phyloP scores from a whole-genome alignment of 2,888 invertebrate species.

The Drosophila borealis region DNA sequence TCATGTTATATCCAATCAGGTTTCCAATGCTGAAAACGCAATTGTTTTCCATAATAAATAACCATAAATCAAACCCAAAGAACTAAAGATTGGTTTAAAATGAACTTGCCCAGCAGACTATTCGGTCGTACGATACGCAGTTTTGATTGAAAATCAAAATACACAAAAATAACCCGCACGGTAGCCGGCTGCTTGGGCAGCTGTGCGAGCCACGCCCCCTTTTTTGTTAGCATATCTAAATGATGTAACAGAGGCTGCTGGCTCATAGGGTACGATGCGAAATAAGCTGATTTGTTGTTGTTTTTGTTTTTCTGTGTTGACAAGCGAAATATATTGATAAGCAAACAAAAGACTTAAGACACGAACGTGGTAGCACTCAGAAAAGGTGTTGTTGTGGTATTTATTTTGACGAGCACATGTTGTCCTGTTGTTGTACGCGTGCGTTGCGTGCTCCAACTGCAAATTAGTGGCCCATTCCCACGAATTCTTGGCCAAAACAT shows the following conservation, averaged over 20 bases:
- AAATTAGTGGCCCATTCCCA: slow-evolving; percentile 55
- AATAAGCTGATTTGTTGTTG: slow-evolving; percentile 9
- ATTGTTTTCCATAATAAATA: slow-evolving; percentile 20
- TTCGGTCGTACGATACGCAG: slow-evolving; percentile 13
- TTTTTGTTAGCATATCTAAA: not conserved
- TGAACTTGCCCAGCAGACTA: slow-evolving; percentile 36
- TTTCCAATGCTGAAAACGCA: slow-evolving; percentile 37
- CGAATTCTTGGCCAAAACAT: slow-evolving; percentile 37
- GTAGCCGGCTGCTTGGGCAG: slow-evolving; percentile 10
- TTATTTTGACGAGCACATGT: slow-evolving; percentile 13
- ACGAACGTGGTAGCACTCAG: slow-evolving; percentile 45
- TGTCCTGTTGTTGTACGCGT: slow-evolving; percentile 32
- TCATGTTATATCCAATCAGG: slow-evolving; percentile 32
- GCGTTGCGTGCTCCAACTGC: slow-evolving; percentile 44
- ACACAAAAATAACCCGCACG: not conserved
- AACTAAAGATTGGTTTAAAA: slow-evolving; percentile 24
- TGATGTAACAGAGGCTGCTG: slow-evolving; percentile 24
- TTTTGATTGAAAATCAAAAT: slow-evolving; percentile 35
- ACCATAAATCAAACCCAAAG: slow-evolving; percentile 31
- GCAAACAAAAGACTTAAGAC: slow-evolving; percentile 70
- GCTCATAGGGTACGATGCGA: not conserved
- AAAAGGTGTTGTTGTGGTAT: slow-evolving; percentile 10
- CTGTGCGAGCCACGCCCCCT: slow-evolving; percentile 6
- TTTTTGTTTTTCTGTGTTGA: slow-evolving; percentile 12
- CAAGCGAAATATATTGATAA: slow-evolving; percentile 15